Evolutionary conservation across 2,888 invertebrate species (phyloP).

Genomic region (Ormia ochracea): DNA sequence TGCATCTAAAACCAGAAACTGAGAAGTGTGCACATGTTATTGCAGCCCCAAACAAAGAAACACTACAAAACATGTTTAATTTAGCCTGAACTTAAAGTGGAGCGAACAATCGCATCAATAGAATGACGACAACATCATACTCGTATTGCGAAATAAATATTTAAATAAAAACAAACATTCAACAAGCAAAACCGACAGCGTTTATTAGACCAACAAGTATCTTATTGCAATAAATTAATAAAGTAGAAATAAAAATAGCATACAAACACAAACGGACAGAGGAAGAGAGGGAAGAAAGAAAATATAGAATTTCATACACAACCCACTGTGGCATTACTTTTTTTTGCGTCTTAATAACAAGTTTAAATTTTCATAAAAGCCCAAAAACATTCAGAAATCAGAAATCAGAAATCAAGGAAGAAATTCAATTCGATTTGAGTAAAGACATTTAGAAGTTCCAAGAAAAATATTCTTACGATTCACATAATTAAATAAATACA

Average conservation of each 20-base stretch:
- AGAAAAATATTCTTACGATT: too few species aligned
- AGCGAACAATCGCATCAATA: conserved; percentile 10
- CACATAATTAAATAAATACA: too few species aligned
- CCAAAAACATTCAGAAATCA: too few species aligned
- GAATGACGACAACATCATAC: neutral
- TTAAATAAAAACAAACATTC: neutral
- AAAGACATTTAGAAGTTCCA: too few species aligned
- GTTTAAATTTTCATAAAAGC: too few species aligned
- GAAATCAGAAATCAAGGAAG: too few species aligned
- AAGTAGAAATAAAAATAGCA: neutral
- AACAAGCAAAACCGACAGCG: neutral
- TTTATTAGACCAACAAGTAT: conserved; percentile 5
- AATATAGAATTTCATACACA: too few species aligned
- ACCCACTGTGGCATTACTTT: too few species aligned
- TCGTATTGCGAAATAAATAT: neutral
- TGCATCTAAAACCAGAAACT: conserved; percentile 20
- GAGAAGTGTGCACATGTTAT: neutral
- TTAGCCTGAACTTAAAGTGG: conserved; percentile 22
- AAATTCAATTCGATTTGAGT: too few species aligned
- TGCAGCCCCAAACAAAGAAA: neutral
- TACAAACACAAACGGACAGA: neutral
- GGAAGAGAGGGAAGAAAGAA: too few species aligned
- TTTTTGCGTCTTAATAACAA: too few species aligned
- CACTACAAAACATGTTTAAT: conserved; percentile 2
- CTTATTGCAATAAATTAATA: neutral